Percentiles rank a stretch among this genome's conserved stretches.
These are phyloP conservation scores for Melinaea menophilus DNA, from an alignment of 2,888 invertebrate species.

Conservation along the genomic window DNA sequence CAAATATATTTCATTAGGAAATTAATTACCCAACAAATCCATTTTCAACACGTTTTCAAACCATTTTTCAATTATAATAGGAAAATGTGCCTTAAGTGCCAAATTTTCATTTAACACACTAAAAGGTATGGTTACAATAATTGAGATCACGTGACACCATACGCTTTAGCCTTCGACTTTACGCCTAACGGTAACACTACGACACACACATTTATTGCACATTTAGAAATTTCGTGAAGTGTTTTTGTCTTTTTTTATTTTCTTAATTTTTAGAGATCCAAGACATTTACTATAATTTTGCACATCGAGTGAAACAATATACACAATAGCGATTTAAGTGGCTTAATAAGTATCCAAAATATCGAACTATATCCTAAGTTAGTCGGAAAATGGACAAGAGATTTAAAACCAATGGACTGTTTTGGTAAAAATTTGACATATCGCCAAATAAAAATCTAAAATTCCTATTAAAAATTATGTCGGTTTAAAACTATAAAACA, in stretches of 20 bases:
- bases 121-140: conserved; percentile 58
- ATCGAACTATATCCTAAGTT: conserved; percentile 73
- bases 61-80: conserved; percentile 75
- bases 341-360: conserved; percentile 77
- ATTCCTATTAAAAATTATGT: conserved; percentile 56
- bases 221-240: conserved; percentile 78
- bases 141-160: conserved; percentile 66
- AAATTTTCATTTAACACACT: conserved; percentile 72
- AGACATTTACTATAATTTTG: conserved; percentile 78
- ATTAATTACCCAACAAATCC: conserved; percentile 79
- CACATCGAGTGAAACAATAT: conserved; percentile 76
- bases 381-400: conserved; percentile 75
- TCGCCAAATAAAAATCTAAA: conserved; percentile 51
- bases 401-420: conserved; percentile 67
- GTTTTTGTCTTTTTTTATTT: conserved; percentile 74
- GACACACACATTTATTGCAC: conserved; percentile 79
- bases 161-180: conserved; percentile 58
- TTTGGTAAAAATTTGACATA: conserved; percentile 44
- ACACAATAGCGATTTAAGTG: conserved; percentile 73
- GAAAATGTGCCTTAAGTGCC: conserved; percentile 78
- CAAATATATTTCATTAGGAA: conserved; percentile 79
- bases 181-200: conserved; percentile 78
- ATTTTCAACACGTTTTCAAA: conserved; percentile 77
- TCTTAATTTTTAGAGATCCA: conserved; percentile 76
- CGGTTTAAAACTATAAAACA: conserved; percentile 72